Evolutionary conservation across 2,113 vertebrate genomes (phyloP).

Genomic region (Entomyzon cyanotis): DNA sequence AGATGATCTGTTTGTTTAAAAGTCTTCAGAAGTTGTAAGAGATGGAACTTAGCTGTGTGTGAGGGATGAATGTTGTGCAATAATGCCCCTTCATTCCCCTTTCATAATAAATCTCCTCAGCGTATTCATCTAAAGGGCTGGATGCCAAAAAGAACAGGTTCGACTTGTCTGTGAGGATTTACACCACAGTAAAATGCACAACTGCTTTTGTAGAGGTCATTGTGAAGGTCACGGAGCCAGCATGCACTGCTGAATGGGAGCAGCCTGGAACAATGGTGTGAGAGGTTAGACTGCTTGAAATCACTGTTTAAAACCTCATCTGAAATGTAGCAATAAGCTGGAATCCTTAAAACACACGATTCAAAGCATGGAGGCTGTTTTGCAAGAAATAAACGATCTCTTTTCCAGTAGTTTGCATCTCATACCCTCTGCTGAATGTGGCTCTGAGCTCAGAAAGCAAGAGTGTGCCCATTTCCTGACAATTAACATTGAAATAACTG

Average conservation of each 20-base stretch:
- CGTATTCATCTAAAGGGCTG: slow-evolving; percentile 77
- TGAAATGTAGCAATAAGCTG: slow-evolving; percentile 30
- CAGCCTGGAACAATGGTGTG: slow-evolving; percentile 51
- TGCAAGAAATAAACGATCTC: neutral
- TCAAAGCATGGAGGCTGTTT: neutral
- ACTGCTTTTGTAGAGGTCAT: slow-evolving; percentile 82
- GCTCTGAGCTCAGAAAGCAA: neutral
- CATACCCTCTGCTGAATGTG: neutral
- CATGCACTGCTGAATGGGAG: slow-evolving; percentile 43
- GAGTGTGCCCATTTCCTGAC: neutral
- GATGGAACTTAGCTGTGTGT: slow-evolving; percentile 68
- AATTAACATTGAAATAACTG: neutral
- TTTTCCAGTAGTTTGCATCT: neutral
- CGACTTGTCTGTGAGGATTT: slow-evolving; percentile 85
- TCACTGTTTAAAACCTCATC: slow-evolving; percentile 16
- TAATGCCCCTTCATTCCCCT: slow-evolving; percentile 76
- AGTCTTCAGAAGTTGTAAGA: slow-evolving; percentile 68
- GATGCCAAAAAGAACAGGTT: slow-evolving; percentile 87
- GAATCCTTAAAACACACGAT: neutral
- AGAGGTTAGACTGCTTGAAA: slow-evolving; percentile 29
- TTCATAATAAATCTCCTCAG: slow-evolving; percentile 82
- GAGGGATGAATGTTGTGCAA: slow-evolving; percentile 77
- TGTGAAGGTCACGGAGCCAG: slow-evolving; percentile 75
- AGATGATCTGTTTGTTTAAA: slow-evolving; percentile 70
- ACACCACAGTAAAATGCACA: slow-evolving; percentile 80